Percentiles rank a stretch among this genome's conserved stretches.
phyloP scores from a whole-genome alignment of 1,140 invertebrate genomes.

The Limonius californicus region DNA sequence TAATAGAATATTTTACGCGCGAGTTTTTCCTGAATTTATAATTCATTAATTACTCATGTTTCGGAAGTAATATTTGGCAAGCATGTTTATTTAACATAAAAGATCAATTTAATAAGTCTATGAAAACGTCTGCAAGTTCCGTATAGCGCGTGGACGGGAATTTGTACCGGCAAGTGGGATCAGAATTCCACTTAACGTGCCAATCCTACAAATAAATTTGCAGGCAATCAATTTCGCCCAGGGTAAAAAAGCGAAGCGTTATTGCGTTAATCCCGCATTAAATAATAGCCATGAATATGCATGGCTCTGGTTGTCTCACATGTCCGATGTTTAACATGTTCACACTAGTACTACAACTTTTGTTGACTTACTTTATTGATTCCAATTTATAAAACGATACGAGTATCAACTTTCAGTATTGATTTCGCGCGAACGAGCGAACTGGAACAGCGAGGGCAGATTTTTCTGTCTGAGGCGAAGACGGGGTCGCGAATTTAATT shows the following conservation, averaged over 20 bases:
- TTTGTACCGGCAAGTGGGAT: too few relatives aligned
- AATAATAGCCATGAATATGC: conserved; percentile 4
- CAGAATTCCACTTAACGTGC: too few relatives aligned
- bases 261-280: not conserved
- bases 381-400: conserved; percentile 32
- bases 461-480: not conserved
- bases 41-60: too few relatives aligned
- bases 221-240: too few relatives aligned
- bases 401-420: conserved; percentile 33
- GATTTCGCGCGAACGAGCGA: conserved; percentile 22
- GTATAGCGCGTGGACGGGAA: too few relatives aligned
- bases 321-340: conserved; percentile 17
- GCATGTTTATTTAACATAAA: too few relatives aligned
- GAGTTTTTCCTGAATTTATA: too few relatives aligned
- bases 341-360: conserved; percentile 23
- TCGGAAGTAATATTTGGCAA: too few relatives aligned
- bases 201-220: too few relatives aligned
- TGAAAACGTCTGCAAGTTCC: too few relatives aligned
- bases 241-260: not conserved
- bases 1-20: too few relatives aligned
- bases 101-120: too few relatives aligned
- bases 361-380: conserved; percentile 35
- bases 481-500: conserved; percentile 13
- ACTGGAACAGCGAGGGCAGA: not conserved
- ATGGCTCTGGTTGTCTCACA: not conserved